Evolutionary conservation across 1,140 invertebrate species (phyloP).

Genomic region (Pissodes strobi): DNA sequence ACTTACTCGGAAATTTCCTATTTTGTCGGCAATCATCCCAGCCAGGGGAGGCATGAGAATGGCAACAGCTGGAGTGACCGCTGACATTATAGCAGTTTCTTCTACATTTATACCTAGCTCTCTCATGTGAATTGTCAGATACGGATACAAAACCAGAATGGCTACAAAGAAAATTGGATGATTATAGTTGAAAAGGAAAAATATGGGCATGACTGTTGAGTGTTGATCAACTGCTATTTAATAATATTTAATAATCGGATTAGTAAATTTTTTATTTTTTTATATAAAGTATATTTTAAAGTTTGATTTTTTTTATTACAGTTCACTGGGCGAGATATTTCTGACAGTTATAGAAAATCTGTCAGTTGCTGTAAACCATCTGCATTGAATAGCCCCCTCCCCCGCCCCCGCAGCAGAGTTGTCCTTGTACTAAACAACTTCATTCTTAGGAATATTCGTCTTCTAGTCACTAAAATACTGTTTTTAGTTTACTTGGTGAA

Average conservation of each 20-base stretch:
- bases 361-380: too few relatives aligned
- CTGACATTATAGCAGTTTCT: constrained; percentile 85
- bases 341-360: too few relatives aligned
- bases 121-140: constrained; percentile 84
- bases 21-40: constrained; percentile 76
- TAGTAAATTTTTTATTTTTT: neutral
- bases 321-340: too few relatives aligned
- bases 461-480: too few relatives aligned
- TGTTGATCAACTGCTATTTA: too few relatives aligned
- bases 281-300: neutral
- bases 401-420: too few relatives aligned
- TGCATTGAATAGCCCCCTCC: too few relatives aligned
- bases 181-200: neutral
- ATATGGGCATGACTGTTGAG: neutral
- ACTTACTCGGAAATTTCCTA: constrained; percentile 79
- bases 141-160: constrained; percentile 78
- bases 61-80: constrained; percentile 76
- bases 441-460: too few relatives aligned
- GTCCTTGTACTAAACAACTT: too few relatives aligned
- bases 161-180: constrained; percentile 63
- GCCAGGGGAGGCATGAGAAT: constrained; percentile 79
- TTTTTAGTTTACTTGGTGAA: too few relatives aligned
- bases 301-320: too few relatives aligned
- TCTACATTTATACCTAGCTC: constrained; percentile 80
- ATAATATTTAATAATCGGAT: neutral